Percentiles rank a stretch among this genome's conserved stretches.
Conservation (phyloP, 1,140 invertebrate species). For the Drosophila kohkoa region DNA sequence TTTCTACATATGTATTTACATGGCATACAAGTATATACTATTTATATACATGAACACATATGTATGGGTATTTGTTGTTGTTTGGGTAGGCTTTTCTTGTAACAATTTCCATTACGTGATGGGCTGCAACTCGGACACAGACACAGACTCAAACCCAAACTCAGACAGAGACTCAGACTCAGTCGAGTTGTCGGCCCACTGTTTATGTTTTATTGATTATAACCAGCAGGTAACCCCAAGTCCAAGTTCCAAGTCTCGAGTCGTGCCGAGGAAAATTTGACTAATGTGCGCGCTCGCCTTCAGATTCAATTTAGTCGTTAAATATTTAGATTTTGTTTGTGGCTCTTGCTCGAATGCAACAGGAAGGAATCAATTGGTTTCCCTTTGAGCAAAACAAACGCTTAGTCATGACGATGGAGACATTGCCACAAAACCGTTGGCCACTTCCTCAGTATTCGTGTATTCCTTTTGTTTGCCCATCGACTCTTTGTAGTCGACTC, state of each 20-base stretch:
- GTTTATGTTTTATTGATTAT: constrained; percentile 79
- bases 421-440: constrained; percentile 13
- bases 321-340: constrained; percentile 77
- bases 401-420: constrained; percentile 61
- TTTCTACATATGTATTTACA: constrained; percentile 5
- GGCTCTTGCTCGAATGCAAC: constrained; percentile 50
- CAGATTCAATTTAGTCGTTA: constrained; percentile 80
- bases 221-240: constrained; percentile 63
- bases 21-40: constrained; percentile 3
- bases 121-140: constrained; percentile 34
- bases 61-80: constrained; percentile 18
- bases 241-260: not conserved
- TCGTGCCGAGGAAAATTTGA: constrained; percentile 69
- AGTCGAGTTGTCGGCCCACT: constrained; percentile 59
- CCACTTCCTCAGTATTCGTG: constrained; percentile 61
- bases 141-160: not conserved
- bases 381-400: constrained; percentile 55
- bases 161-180: not conserved
- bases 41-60: not conserved
- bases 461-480: constrained; percentile 67
- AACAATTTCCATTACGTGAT: constrained; percentile 75
- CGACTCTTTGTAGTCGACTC: constrained; percentile 1
- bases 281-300: constrained; percentile 74
- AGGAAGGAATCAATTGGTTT: constrained; percentile 81
- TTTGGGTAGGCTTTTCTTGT: constrained; percentile 60